A percentile compares a stretch with the other conserved stretches of the same genome.
phyloP scores from a whole-genome alignment of 2,888 invertebrate species.

The Atrina japonica region DNA sequence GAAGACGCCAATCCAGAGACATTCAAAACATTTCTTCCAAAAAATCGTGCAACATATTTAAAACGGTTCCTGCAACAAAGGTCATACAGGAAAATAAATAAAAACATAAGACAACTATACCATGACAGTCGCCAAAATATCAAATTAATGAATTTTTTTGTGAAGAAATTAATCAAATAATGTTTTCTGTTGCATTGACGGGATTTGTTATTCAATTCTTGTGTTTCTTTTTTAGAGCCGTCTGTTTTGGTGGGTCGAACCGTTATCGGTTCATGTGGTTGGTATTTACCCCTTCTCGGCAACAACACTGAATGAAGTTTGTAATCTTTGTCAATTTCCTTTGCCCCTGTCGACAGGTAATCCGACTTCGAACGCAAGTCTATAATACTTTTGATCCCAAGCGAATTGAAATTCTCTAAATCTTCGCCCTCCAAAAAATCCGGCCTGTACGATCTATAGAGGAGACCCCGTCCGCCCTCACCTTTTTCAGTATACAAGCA shows the following conservation, averaged over 20 bases:
- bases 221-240: too few species aligned
- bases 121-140: slow-evolving; percentile 66
- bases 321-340: slow-evolving; percentile 64
- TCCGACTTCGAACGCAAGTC: slow-evolving; percentile 71
- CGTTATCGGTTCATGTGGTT: slow-evolving; percentile 47
- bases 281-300: slow-evolving; percentile 51
- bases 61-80: too few species aligned
- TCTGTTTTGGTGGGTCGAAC: slow-evolving; percentile 8
- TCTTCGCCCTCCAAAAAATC: slow-evolving; percentile 66
- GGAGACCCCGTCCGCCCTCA: not conserved
- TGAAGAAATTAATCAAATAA: slow-evolving; percentile 69
- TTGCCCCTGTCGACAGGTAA: slow-evolving; percentile 59
- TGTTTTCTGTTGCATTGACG: slow-evolving; percentile 42
- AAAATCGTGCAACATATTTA: slow-evolving; percentile 22
- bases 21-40: slow-evolving; percentile 25
- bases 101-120: slow-evolving; percentile 64
- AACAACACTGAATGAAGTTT: slow-evolving; percentile 58
- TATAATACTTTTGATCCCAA: slow-evolving; percentile 67
- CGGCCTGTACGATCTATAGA: slow-evolving; percentile 74
- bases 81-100: slow-evolving; percentile 62
- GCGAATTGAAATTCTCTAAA: slow-evolving; percentile 51
- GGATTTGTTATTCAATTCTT: too few species aligned
- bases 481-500: too few species aligned
- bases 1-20: slow-evolving; percentile 9
- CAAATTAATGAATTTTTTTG: slow-evolving; percentile 58